Evolutionary conservation across 1,140 invertebrate genomes (phyloP).

Genomic region (Acromyrmex heyeri): DNA sequence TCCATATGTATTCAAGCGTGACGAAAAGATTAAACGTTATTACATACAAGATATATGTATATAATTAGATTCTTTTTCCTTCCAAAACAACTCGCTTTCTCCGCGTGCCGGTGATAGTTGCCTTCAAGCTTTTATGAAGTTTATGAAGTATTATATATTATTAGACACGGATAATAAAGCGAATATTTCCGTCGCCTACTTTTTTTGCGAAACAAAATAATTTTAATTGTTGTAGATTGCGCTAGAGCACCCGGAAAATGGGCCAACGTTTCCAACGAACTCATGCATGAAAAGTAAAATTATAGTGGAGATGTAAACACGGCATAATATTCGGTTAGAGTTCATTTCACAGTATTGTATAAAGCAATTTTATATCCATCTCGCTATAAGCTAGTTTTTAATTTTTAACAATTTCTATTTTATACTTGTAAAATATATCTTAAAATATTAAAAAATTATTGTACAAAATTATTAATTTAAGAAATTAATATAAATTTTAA

Average conservation of each 20-base stretch:
- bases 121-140: slow-evolving; percentile 39
- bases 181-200: slow-evolving; percentile 56
- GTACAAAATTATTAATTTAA: no score
- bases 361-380: not conserved
- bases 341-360: slow-evolving; percentile 43
- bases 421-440: no score
- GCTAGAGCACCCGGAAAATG: slow-evolving; percentile 47
- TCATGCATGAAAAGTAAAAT: slow-evolving; percentile 30
- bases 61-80: slow-evolving; percentile 32
- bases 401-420: no score
- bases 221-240: slow-evolving; percentile 52
- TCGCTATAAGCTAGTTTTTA: no score
- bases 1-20: slow-evolving; percentile 41
- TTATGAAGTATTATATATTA: slow-evolving; percentile 49
- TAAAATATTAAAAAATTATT: no score
- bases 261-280: slow-evolving; percentile 43
- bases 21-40: slow-evolving; percentile 44
- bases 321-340: slow-evolving; percentile 21
- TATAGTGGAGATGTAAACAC: slow-evolving; percentile 3
- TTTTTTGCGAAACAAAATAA: slow-evolving; percentile 59
- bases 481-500: not conserved
- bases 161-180: slow-evolving; percentile 61
- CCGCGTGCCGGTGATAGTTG: slow-evolving; percentile 18
- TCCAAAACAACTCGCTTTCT: slow-evolving; percentile 53
- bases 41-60: slow-evolving; percentile 31